These are phyloP conservation scores for Bufo gargarizans DNA, from an alignment of 2,113 vertebrate genomes.

Conservation along the genomic window DNA sequence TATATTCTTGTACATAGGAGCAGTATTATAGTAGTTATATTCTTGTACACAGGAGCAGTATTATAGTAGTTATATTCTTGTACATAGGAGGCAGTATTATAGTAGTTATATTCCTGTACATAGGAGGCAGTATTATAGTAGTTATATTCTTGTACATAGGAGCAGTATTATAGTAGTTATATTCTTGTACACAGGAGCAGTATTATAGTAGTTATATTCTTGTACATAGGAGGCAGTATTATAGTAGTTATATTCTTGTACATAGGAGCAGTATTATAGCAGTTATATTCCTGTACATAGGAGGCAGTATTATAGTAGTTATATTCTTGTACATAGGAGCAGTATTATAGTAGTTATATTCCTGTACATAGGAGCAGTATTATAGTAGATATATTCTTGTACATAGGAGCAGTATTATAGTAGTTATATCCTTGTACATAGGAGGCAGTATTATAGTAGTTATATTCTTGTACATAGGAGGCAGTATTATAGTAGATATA, in stretches of 20 bases:
- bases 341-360: conserved; percentile 18
- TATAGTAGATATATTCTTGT: background rate
- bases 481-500: too few relatives aligned
- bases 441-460: conserved; percentile 11
- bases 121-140: background rate
- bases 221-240: conserved; percentile 8
- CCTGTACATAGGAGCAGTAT: conserved; percentile 3
- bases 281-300: conserved; percentile 13
- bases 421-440: conserved; percentile 11
- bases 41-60: background rate
- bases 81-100: background rate
- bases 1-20: conserved; percentile 5
- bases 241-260: conserved; percentile 12
- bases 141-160: conserved; percentile 11
- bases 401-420: conserved; percentile 5
- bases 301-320: conserved; percentile 4
- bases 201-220: conserved; percentile 13
- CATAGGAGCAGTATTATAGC: conserved; percentile 6
- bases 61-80: conserved; percentile 9
- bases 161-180: conserved; percentile 11
- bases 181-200: background rate
- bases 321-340: conserved; percentile 6
- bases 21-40: conserved; percentile 16
- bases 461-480: conserved; percentile 10
- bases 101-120: background rate